Evolutionary conservation across 2,888 invertebrate genomes (phyloP).

Genomic region (Cantharis nigra): DNA sequence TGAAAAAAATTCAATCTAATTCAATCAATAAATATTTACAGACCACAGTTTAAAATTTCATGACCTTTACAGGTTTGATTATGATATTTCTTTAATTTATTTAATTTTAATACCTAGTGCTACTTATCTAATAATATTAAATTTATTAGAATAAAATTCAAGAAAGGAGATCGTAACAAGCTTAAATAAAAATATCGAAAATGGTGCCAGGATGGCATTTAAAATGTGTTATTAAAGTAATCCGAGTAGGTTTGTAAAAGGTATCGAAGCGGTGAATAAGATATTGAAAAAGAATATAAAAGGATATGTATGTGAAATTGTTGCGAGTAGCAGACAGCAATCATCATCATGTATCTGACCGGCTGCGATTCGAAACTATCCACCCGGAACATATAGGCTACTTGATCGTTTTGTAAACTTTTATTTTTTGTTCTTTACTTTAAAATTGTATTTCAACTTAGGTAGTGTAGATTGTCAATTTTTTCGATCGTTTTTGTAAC

Average conservation of each 20-base stretch:
- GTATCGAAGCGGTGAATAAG: conserved; percentile 13
- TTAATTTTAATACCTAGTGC: too few relatives aligned
- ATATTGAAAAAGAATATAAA: conserved; percentile 38
- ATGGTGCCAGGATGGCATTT: not conserved
- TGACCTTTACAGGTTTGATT: too few relatives aligned
- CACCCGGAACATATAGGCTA: conserved; percentile 43
- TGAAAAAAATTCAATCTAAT: too few relatives aligned
- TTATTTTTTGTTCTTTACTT: conserved; percentile 42
- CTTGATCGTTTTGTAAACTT: conserved; percentile 39
- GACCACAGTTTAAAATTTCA: too few relatives aligned
- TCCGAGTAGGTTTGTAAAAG: not conserved
- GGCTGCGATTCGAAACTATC: conserved; percentile 40
- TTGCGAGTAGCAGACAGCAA: conserved; percentile 36
- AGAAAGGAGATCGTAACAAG: not conserved
- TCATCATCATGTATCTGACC: conserved; percentile 48
- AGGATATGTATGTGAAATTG: conserved; percentile 21
- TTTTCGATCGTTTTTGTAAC: conserved; percentile 42
- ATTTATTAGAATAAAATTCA: not conserved
- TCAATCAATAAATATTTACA: too few relatives aligned
- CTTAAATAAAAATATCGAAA: not conserved
- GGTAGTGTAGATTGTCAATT: conserved; percentile 43
- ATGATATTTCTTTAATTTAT: too few relatives aligned
- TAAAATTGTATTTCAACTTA: conserved; percentile 46
- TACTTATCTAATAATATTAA: too few relatives aligned
- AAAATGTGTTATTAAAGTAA: not conserved